Evolutionary conservation across 2,888 invertebrate genomes (phyloP).

Genomic region (Drosophila prostipennis): DNA sequence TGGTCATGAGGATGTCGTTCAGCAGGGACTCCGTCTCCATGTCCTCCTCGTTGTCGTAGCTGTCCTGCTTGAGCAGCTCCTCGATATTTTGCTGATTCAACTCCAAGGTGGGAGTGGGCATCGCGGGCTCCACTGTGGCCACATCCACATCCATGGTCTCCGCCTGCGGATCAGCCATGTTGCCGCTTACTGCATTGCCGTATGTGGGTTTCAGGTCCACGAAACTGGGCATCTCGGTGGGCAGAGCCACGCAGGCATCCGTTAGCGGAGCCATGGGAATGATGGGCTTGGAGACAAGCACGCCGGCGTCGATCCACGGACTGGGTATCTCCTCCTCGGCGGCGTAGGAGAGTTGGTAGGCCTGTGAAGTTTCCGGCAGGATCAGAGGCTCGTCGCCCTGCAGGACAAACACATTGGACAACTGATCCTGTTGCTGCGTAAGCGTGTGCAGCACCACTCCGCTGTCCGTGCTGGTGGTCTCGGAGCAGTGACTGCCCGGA

Average conservation of each 20-base stretch:
- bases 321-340: constrained; percentile 91
- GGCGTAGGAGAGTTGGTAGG: constrained; percentile 89
- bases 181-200: constrained; percentile 56
- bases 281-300: constrained; percentile 86
- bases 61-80: constrained; percentile 79
- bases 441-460: constrained; percentile 60
- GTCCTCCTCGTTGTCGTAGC: constrained; percentile 77
- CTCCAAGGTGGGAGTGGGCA: constrained; percentile 57
- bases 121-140: background rate
- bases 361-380: constrained; percentile 85
- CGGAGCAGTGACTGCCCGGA: constrained; percentile 58
- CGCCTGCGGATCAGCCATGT: constrained; percentile 43
- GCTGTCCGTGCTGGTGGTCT: constrained; percentile 65
- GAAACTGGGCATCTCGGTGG: constrained; percentile 83
- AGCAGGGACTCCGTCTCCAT: constrained; percentile 84
- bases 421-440: constrained; percentile 16
- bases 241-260: constrained; percentile 83
- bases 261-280: constrained; percentile 87
- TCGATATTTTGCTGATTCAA: constrained; percentile 79
- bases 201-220: constrained; percentile 81
- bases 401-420: constrained; percentile 58
- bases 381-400: constrained; percentile 59
- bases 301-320: constrained; percentile 90
- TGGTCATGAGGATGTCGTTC: constrained; percentile 84
- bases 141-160: constrained; percentile 66